A percentile compares a stretch with the other conserved stretches of the same genome.
Conservation (phyloP, 1,140 invertebrate genomes). For the Dreissena rostriformis region DNA sequence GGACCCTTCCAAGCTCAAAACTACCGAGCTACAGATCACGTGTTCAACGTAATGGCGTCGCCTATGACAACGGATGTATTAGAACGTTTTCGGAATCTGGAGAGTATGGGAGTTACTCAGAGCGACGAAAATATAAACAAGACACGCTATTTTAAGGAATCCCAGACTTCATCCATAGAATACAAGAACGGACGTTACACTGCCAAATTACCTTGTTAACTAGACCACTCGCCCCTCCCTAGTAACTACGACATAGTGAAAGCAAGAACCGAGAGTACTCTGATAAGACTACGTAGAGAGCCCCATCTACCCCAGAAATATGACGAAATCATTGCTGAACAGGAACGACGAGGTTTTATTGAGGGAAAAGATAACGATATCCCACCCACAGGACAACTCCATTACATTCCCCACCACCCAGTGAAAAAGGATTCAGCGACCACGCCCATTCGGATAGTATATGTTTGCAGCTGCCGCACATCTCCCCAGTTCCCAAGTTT, state of each 20-base stretch:
- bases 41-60: constrained; percentile 11
- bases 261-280: constrained; percentile 26
- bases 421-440: constrained; percentile 21
- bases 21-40: neutral
- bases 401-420: constrained; percentile 21
- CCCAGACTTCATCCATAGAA: constrained; percentile 8
- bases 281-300: constrained; percentile 30
- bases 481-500: neutral
- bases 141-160: neutral
- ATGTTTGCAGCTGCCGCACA: constrained; percentile 18
- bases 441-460: constrained; percentile 24
- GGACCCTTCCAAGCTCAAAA: no score
- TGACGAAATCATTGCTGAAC: constrained; percentile 43
- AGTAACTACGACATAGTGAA: constrained; percentile 29
- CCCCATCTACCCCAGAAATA: constrained; percentile 17
- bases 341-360: constrained; percentile 35
- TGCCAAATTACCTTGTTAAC: constrained; percentile 58
- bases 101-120: constrained; percentile 10
- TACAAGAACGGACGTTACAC: constrained; percentile 30
- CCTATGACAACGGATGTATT: neutral
- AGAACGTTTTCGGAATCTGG: constrained; percentile 43
- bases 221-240: constrained; percentile 28
- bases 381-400: constrained; percentile 2
- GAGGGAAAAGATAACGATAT: constrained; percentile 8
- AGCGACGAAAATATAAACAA: neutral